Evolutionary conservation across 1,140 invertebrate genomes (phyloP).

Genomic region (Platyscapa corneri): DNA sequence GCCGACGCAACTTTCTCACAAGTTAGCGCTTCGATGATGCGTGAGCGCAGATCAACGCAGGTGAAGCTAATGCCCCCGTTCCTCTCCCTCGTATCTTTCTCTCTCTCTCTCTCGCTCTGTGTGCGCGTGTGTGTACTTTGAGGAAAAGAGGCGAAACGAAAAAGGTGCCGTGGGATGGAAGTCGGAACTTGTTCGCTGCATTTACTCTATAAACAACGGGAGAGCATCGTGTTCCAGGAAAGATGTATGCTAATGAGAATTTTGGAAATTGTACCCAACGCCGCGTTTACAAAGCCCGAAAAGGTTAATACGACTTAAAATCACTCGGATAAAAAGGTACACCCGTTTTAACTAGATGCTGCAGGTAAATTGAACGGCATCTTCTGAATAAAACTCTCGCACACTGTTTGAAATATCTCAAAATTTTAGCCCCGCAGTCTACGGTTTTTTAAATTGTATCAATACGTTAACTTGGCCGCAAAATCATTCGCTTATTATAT

Average conservation of each 20-base stretch:
- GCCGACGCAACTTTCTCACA: constrained; percentile 37
- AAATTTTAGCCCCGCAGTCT: too few relatives aligned
- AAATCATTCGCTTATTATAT: too few relatives aligned
- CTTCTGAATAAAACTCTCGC: not conserved
- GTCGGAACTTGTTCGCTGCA: not conserved
- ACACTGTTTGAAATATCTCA: too few relatives aligned
- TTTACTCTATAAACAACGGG: constrained; percentile 29
- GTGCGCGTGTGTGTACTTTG: not conserved
- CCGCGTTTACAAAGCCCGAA: constrained; percentile 9
- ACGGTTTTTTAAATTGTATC: too few relatives aligned
- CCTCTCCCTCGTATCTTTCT: not conserved
- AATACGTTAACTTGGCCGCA: too few relatives aligned
- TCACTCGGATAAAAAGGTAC: not conserved
- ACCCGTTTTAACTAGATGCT: not conserved
- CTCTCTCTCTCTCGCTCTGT: too few relatives aligned
- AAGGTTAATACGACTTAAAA: not conserved
- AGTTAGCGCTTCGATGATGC: constrained; percentile 13
- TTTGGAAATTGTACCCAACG: not conserved
- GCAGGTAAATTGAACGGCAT: not conserved
- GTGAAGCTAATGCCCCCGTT: not conserved
- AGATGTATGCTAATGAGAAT: constrained; percentile 18
- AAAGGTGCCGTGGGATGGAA: constrained; percentile 8
- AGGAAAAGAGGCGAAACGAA: not conserved
- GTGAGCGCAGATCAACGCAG: not conserved
- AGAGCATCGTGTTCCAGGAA: constrained; percentile 14